These are phyloP conservation scores for Zaprionus capensis DNA, from an alignment of 1,140 invertebrate genomes.

Conservation along the genomic window DNA sequence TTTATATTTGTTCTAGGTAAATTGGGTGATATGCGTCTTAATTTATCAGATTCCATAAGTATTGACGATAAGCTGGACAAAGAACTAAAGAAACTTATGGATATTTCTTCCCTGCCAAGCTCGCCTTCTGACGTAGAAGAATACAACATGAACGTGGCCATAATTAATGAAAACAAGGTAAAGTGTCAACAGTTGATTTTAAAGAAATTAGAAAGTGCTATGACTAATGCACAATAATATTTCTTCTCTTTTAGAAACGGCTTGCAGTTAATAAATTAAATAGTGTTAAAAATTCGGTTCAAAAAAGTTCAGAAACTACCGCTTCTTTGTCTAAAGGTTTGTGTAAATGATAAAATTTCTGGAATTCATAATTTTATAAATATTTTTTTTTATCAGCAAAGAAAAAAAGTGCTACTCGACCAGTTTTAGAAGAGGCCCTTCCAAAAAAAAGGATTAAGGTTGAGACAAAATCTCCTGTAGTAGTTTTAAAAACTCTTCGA, in stretches of 20 bases:
- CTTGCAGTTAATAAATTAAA: not conserved
- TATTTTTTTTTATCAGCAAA: too few relatives aligned
- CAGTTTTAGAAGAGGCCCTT: too few relatives aligned
- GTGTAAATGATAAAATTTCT: too few relatives aligned
- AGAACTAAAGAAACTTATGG: constrained; percentile 46
- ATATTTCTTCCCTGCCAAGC: constrained; percentile 8
- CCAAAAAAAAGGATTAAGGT: too few relatives aligned
- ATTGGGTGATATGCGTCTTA: not conserved
- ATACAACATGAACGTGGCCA: not conserved
- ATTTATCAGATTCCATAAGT: constrained; percentile 16
- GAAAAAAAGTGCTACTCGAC: too few relatives aligned
- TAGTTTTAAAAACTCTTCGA: too few relatives aligned
- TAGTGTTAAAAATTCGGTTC: not conserved
- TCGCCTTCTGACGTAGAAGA: constrained; percentile 28
- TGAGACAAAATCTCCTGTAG: too few relatives aligned
- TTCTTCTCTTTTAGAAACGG: not conserved
- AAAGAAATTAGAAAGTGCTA: not conserved
- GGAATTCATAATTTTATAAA: too few relatives aligned
- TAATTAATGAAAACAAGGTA: constrained; percentile 25
- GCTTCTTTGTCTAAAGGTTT: too few relatives aligned
- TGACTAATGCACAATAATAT: not conserved
- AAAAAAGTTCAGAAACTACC: not conserved
- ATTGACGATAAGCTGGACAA: constrained; percentile 43
- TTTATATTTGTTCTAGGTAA: not conserved
- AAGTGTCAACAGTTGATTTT: not conserved